Conservation (phyloP, 2,113 vertebrate genomes). For the Todiramphus chloris region DNA sequence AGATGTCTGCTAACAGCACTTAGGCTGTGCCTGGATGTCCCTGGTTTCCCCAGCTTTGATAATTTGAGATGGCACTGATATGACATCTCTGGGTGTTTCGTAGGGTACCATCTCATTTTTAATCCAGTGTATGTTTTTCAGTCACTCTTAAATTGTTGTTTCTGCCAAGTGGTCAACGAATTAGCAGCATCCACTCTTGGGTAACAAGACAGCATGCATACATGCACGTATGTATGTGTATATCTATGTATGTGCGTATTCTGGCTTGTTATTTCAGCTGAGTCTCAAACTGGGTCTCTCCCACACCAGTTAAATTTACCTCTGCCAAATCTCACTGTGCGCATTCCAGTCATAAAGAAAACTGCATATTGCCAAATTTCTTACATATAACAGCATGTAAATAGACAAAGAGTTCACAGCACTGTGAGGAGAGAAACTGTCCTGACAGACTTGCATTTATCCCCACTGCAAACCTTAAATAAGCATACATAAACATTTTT, state of each 20-base stretch:
- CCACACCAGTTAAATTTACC: not conserved
- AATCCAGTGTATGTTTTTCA: not conserved
- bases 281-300: not conserved
- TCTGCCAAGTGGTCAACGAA: not conserved
- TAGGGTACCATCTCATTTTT: not conserved
- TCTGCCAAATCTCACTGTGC: not conserved
- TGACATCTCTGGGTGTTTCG: not conserved
- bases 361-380: not conserved
- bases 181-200: not conserved
- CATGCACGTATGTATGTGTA: not conserved
- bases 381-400: not conserved
- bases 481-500: conserved; percentile 40
- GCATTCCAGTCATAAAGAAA: not conserved
- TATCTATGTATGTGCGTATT: rapidly evolving
- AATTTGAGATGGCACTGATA: not conserved
- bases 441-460: not conserved
- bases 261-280: conserved; percentile 4
- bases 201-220: not conserved
- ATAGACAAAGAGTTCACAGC: not conserved
- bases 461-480: not conserved
- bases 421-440: not conserved
- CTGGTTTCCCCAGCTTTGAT: not conserved
- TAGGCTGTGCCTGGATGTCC: not conserved
- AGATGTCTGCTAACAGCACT: not conserved
- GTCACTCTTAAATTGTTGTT: not conserved